These are phyloP conservation scores for Umimayanthus kanabou DNA, from an alignment of 92 coral and sea anemone species.

Conservation along the genomic window DNA sequence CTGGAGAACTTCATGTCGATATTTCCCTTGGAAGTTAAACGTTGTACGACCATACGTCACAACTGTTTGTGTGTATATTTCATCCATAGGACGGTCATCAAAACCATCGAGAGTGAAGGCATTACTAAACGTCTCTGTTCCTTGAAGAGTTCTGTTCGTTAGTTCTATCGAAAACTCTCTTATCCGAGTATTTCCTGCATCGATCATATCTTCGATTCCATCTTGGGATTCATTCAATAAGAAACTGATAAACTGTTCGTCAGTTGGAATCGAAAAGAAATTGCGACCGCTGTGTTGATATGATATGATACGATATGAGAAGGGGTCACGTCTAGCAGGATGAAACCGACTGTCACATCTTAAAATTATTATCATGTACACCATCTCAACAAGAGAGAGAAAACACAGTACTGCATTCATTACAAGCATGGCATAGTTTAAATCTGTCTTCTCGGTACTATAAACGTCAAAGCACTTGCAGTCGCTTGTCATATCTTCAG, in stretches of 20 bases:
- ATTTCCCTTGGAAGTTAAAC: not conserved
- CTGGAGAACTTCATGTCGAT: conserved; percentile 21
- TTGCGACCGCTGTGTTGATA: not conserved
- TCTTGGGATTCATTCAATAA: conserved; percentile 7
- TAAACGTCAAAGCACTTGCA: conserved; percentile 23
- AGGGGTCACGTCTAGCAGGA: not conserved
- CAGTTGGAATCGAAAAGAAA: not conserved
- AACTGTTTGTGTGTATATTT: conserved; percentile 17
- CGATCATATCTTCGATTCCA: not conserved
- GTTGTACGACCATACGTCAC: not conserved
- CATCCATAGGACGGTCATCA: conserved; percentile 15
- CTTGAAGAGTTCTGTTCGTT: not conserved
- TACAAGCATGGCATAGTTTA: conserved; percentile 5
- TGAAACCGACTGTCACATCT: not conserved
- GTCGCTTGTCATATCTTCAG: not conserved
- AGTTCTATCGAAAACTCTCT: not conserved
- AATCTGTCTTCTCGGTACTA: not conserved
- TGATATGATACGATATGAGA: not conserved
- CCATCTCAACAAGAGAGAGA: conserved; percentile 8
- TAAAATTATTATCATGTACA: not conserved
- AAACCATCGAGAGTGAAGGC: conserved; percentile 10
- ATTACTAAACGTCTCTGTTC: not conserved
- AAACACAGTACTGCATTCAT: conserved; percentile 21
- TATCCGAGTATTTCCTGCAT: not conserved
- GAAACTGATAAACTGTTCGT: conserved; percentile 2